phyloP scores from a whole-genome alignment of 2,888 invertebrate species.

The Melanophora roralis region DNA sequence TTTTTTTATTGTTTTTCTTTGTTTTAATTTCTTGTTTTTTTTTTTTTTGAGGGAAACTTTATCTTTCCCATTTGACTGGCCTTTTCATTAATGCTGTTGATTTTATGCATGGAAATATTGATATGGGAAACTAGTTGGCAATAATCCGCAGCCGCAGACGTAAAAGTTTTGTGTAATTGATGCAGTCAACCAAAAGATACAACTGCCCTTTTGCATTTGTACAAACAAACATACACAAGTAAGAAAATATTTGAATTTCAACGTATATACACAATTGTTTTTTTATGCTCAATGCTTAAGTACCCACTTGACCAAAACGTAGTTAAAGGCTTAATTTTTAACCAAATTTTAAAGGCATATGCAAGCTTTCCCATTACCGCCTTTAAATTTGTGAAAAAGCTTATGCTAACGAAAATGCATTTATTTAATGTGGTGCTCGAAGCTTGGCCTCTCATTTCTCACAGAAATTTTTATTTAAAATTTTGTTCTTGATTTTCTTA shows the following conservation, averaged over 20 bases:
- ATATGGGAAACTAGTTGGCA: conserved; percentile 44
- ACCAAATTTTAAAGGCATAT: neutral
- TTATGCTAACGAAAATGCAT: too few species aligned
- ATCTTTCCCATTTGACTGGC: conserved; percentile 54
- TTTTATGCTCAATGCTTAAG: too few species aligned
- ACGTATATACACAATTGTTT: too few species aligned
- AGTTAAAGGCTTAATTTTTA: too few species aligned
- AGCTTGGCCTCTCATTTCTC: too few species aligned
- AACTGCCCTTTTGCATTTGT: conserved; percentile 46
- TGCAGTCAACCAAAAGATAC: conserved; percentile 61
- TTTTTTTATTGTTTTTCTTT: conserved; percentile 40
- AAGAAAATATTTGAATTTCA: neutral
- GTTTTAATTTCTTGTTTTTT: neutral
- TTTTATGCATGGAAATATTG: conserved; percentile 44
- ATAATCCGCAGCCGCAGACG: conserved; percentile 62
- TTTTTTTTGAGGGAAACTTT: conserved; percentile 37
- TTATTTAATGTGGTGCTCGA: too few species aligned
- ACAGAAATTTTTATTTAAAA: too few species aligned
- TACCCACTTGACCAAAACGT: too few species aligned
- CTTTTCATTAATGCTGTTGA: conserved; percentile 43
- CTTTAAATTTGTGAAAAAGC: too few species aligned
- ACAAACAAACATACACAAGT: conserved; percentile 21
- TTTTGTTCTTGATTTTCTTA: too few species aligned
- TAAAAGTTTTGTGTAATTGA: conserved; percentile 63
- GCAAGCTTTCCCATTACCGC: too few species aligned